Conservation (phyloP, 1,140 invertebrate genomes). For the Nebria ingens region DNA sequence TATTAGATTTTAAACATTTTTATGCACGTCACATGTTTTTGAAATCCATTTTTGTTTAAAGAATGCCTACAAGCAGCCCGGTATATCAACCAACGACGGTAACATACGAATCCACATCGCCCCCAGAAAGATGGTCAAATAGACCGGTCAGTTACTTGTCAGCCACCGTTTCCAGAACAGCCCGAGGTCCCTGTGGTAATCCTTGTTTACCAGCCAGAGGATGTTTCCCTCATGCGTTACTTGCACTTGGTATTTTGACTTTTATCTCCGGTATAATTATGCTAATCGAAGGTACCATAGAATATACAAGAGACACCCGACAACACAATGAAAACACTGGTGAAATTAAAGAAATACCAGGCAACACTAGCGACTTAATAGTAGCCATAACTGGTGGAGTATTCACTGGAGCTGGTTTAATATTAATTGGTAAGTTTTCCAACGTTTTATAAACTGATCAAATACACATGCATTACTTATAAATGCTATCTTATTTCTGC, state of each 20-base stretch:
- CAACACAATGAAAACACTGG: not conserved
- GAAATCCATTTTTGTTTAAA: slow-evolving; percentile 14
- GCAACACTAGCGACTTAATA: not conserved
- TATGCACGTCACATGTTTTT: not conserved
- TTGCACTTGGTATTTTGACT: slow-evolving; percentile 11
- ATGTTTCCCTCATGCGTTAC: slow-evolving; percentile 21
- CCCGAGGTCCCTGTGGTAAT: slow-evolving; percentile 33
- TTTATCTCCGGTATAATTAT: slow-evolving; percentile 11
- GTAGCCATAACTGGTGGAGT: not conserved
- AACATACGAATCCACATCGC: slow-evolving; percentile 49
- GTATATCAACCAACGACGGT: slow-evolving; percentile 63
- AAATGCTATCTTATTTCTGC: too few relatives aligned
- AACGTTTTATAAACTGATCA: too few relatives aligned
- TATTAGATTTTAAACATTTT: not conserved
- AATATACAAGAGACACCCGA: not conserved
- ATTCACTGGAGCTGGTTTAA: not conserved
- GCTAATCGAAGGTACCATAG: not conserved
- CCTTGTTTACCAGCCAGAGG: slow-evolving; percentile 23
- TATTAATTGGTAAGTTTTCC: not conserved
- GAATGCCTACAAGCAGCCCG: slow-evolving; percentile 49
- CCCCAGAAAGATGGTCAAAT: slow-evolving; percentile 32
- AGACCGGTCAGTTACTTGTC: slow-evolving; percentile 47
- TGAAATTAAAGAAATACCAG: slow-evolving; percentile 1
- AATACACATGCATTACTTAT: too few relatives aligned
- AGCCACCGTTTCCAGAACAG: slow-evolving; percentile 40